These are phyloP conservation scores for Channa maculata DNA, from an alignment of 2,113 vertebrate genomes.

Conservation along the genomic window DNA sequence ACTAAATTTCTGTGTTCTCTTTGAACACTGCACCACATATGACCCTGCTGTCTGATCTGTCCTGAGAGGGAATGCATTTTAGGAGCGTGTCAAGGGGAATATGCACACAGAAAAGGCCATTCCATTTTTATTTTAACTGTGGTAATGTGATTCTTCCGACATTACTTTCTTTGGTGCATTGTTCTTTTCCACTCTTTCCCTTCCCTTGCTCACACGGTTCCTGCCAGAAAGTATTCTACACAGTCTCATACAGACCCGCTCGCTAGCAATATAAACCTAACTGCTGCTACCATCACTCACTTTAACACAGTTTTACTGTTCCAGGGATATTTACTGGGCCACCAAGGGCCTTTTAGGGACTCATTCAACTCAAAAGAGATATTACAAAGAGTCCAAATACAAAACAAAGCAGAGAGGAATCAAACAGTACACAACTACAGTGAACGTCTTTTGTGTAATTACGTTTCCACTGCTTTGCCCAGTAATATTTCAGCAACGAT, in stretches of 20 bases:
- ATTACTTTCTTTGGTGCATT: conserved; percentile 26
- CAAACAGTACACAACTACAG: conserved; percentile 6
- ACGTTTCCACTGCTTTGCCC: not conserved
- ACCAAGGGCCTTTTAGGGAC: conserved; percentile 42
- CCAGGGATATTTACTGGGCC: conserved; percentile 41
- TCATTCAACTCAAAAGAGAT: conserved; percentile 40
- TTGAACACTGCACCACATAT: not conserved
- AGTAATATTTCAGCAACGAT: not conserved
- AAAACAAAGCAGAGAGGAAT: conserved; percentile 1
- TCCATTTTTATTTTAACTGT: conserved; percentile 2
- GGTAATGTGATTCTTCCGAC: conserved; percentile 26
- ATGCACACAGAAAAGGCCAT: conserved; percentile 14
- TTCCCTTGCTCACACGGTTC: conserved; percentile 6
- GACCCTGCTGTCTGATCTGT: conserved; percentile 1
- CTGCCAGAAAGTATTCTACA: conserved; percentile 33
- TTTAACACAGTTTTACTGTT: conserved; percentile 57
- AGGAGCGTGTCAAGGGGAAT: conserved; percentile 7
- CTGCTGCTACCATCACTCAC: conserved; percentile 53
- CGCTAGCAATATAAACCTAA: conserved; percentile 52
- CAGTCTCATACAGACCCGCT: conserved; percentile 48
- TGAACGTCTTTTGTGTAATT: conserved; percentile 17
- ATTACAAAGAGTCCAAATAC: conserved; percentile 14
- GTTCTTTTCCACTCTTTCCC: not conserved
- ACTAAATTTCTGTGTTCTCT: not conserved
- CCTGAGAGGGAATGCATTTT: conserved; percentile 9